Conservation (phyloP, 1,140 invertebrate species). For the Micrasema minimum region DNA sequence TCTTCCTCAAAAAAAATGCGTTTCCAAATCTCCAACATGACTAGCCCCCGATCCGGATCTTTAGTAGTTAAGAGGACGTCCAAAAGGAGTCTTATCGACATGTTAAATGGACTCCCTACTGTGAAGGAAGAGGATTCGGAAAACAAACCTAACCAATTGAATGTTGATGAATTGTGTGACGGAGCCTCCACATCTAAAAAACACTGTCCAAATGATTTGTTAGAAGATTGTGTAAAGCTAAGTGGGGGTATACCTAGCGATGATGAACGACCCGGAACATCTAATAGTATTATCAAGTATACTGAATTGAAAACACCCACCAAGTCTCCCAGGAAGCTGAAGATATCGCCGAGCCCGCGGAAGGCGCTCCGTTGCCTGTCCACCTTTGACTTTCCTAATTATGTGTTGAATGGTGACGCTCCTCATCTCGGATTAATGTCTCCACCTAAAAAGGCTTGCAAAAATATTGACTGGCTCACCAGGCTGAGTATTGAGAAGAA, state of each 20-base stretch:
- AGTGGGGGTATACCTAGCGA: conserved; percentile 2
- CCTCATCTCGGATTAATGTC: conserved; percentile 78
- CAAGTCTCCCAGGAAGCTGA: conserved; percentile 37
- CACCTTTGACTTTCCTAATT: conserved; percentile 81
- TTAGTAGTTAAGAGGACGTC: conserved; percentile 37
- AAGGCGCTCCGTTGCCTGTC: conserved; percentile 42
- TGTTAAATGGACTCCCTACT: conserved; percentile 37
- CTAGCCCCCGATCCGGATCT: conserved; percentile 24
- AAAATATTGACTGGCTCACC: conserved; percentile 78
- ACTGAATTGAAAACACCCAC: conserved; percentile 43
- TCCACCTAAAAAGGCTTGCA: conserved; percentile 72
- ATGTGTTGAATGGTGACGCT: conserved; percentile 77
- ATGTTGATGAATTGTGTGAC: not conserved
- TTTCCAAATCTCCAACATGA: not conserved
- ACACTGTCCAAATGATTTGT: conserved; percentile 11
- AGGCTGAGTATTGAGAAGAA: conserved; percentile 72
- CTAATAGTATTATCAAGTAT: conserved; percentile 8
- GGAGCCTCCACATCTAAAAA: conserved; percentile 35
- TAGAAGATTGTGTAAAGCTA: conserved; percentile 18
- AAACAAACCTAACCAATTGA: conserved; percentile 38
- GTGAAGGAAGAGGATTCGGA: conserved; percentile 41
- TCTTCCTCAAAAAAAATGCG: conserved; percentile 34
- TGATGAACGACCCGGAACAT: conserved; percentile 1
- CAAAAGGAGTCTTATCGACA: conserved; percentile 49
- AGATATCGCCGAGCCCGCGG: conserved; percentile 30